Conservation (phyloP, 2,113 vertebrate species). For the Podilymbus podiceps region DNA sequence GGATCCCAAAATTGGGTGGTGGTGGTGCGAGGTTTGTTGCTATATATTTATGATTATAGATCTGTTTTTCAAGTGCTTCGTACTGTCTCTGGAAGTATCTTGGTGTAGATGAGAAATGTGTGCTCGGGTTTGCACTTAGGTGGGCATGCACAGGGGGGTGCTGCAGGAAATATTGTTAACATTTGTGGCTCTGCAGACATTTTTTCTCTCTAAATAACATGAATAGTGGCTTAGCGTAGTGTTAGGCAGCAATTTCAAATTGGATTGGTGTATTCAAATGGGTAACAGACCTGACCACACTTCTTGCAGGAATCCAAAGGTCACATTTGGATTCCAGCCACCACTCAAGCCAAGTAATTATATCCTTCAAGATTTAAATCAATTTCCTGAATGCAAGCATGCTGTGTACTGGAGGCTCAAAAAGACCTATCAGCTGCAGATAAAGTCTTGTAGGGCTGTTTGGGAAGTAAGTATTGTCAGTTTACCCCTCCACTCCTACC, state of each 20-base stretch:
- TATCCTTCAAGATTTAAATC: background rate
- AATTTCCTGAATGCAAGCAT: background rate
- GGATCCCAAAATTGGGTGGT: background rate
- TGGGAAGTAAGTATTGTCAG: background rate
- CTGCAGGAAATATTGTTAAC: background rate
- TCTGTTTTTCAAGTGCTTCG: background rate
- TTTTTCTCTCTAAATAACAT: background rate
- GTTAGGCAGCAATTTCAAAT: background rate
- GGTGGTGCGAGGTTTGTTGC: background rate
- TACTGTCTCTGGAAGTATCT: background rate
- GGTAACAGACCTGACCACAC: accelerated
- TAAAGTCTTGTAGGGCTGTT: background rate
- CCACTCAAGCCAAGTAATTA: background rate
- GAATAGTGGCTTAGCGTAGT: background rate
- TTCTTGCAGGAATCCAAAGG: background rate
- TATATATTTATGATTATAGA: background rate
- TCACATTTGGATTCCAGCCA: background rate
- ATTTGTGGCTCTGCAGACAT: background rate
- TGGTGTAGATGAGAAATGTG: background rate
- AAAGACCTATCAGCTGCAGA: background rate
- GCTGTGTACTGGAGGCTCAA: background rate
- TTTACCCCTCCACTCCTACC: background rate
- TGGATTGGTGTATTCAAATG: background rate
- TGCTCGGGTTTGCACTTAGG: background rate
- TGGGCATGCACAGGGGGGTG: background rate